phyloP scores from a whole-genome alignment of 2,888 invertebrate genomes.

The Pardosa pseudoannulata region DNA sequence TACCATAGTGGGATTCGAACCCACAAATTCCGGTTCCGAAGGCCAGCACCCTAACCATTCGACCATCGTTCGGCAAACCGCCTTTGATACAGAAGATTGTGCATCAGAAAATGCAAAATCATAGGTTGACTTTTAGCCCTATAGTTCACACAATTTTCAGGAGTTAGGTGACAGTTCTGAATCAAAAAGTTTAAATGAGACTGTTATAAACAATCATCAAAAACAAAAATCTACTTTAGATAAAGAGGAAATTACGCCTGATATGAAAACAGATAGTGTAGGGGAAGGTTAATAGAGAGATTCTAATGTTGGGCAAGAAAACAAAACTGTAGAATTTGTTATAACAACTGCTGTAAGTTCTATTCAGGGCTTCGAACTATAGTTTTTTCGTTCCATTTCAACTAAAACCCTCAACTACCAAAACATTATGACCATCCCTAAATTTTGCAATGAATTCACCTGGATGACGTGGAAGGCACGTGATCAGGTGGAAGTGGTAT shows the following conservation, averaged over 20 bases:
- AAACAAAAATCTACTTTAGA: neutral
- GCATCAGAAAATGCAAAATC: slow-evolving; percentile 1
- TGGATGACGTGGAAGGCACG: no score
- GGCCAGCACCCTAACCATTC: no score
- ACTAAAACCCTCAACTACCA: no score
- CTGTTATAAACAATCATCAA: neutral
- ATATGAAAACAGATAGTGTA: neutral
- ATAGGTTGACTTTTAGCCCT: neutral
- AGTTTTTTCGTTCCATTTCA: no score
- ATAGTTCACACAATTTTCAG: slow-evolving; percentile 18
- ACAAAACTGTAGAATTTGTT: neutral
- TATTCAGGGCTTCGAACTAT: no score
- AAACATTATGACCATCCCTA: no score
- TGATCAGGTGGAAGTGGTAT: no score
- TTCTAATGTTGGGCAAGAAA: slow-evolving; percentile 10
- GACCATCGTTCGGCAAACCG: no score
- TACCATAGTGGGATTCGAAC: no score
- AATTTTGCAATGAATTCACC: no score
- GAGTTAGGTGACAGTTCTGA: slow-evolving; percentile 22
- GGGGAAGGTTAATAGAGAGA: neutral
- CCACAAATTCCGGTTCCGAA: no score
- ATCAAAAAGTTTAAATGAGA: slow-evolving; percentile 5
- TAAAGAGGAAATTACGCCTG: neutral
- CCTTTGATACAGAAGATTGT: no score
- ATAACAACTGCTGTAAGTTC: neutral